phyloP scores from a whole-genome alignment of 2,888 invertebrate species.

The Drosophila subsilvestris region DNA sequence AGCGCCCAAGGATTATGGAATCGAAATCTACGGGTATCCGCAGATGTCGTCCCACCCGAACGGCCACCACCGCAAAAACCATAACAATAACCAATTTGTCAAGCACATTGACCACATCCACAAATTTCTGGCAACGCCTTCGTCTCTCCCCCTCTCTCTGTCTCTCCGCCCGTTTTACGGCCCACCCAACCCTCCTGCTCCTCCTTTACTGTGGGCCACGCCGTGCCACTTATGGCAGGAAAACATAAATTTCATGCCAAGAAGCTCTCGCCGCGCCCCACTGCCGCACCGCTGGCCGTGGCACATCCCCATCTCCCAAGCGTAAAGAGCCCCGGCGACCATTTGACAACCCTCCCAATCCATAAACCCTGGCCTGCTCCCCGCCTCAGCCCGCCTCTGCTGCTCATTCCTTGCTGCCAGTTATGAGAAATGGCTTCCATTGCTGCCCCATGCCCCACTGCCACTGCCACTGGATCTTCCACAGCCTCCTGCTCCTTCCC shows the following conservation, averaged over 20 bases:
- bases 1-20: slow-evolving; percentile 58
- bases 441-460: not conserved
- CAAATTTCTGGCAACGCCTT: slow-evolving; percentile 57
- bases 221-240: slow-evolving; percentile 76
- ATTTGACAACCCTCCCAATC: slow-evolving; percentile 29
- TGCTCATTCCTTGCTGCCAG: slow-evolving; percentile 34
- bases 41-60: slow-evolving; percentile 2
- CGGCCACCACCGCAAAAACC: slow-evolving; percentile 53
- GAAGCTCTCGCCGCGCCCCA: slow-evolving; percentile 43
- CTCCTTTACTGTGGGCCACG: slow-evolving; percentile 28
- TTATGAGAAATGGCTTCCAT: slow-evolving; percentile 69
- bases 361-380: not conserved
- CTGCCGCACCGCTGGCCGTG: slow-evolving; percentile 22
- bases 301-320: slow-evolving; percentile 50
- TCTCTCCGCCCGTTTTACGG: not conserved
- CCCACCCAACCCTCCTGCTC: slow-evolving; percentile 5
- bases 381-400: not conserved
- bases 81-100: slow-evolving; percentile 82
- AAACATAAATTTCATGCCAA: slow-evolving; percentile 77
- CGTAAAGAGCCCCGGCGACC: slow-evolving; percentile 42
- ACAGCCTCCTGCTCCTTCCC: not conserved
- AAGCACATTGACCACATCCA: slow-evolving; percentile 76
- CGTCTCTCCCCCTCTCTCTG: slow-evolving; percentile 1
- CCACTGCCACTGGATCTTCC: not conserved
- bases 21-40: slow-evolving; percentile 20